Evolutionary conservation across 2,797 vertebrate genomes (phyloP).

Genomic region (Garrulus glandarius): DNA sequence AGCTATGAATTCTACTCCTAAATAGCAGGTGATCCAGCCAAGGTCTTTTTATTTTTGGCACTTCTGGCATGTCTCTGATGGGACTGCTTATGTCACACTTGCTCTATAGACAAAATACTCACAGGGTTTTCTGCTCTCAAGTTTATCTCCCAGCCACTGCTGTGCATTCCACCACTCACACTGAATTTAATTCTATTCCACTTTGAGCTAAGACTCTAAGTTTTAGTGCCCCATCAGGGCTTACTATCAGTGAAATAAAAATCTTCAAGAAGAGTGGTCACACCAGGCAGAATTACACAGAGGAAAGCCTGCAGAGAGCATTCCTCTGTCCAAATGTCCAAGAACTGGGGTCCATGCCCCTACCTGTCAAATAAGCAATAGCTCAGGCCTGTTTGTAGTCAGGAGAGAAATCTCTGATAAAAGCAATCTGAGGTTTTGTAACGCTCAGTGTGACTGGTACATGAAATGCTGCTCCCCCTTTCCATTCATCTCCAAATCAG

Average conservation of each 20-base stretch:
- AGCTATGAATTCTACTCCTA: neutral
- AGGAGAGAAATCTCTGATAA: neutral
- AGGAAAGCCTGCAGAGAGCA: neutral
- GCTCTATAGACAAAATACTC: neutral
- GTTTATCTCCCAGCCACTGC: neutral
- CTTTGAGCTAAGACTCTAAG: neutral
- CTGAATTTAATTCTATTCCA: neutral
- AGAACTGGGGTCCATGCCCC: neutral
- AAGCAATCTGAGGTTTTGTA: neutral
- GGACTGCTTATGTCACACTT: neutral
- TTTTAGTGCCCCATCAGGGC: neutral
- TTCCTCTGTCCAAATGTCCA: neutral
- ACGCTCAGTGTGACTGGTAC: neutral
- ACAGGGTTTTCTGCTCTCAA: neutral
- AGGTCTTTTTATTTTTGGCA: neutral
- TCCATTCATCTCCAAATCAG: neutral
- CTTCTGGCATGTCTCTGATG: neutral
- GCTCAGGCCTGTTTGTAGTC: neutral
- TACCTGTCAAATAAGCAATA: neutral
- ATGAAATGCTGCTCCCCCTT: neutral
- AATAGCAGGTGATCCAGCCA: neutral
- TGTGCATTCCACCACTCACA: neutral
- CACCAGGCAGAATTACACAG: neutral
- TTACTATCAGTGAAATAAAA: neutral
- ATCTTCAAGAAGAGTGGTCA: neutral